phyloP scores from a whole-genome alignment of 64 coral and sea anemone species.

The Stichodactyla helianthus region DNA sequence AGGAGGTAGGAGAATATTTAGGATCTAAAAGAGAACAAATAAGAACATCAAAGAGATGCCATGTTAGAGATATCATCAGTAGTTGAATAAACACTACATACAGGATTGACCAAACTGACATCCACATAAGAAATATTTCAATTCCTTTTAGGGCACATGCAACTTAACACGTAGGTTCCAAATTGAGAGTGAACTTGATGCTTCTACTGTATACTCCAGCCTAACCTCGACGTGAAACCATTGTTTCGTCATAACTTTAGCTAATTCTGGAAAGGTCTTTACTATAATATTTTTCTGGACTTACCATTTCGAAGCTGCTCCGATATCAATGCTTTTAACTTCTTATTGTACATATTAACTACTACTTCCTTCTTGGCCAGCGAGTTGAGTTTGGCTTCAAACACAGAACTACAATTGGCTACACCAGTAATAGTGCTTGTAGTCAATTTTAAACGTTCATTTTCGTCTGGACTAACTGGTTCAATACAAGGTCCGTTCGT shows the following conservation, averaged over 20 bases:
- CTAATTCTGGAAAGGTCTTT: no score
- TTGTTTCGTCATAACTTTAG: no score
- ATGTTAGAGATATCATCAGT: background rate
- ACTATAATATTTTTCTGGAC: no score
- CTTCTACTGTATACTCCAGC: no score
- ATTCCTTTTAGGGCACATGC: no score
- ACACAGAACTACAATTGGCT: background rate
- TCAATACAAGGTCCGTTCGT: constrained; percentile 69
- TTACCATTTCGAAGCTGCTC: constrained; percentile 53
- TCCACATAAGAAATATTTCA: no score
- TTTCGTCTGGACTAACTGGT: constrained; percentile 80
- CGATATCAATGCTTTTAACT: constrained; percentile 31
- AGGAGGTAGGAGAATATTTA: background rate
- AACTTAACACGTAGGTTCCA: no score
- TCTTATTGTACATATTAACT: background rate
- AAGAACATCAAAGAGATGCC: background rate
- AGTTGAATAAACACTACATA: no score
- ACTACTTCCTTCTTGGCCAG: constrained; percentile 37
- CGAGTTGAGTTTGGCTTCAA: constrained; percentile 32
- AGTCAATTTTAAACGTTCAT: constrained; percentile 2
- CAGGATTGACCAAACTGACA: no score
- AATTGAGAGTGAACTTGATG: no score
- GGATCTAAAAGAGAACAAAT: background rate
- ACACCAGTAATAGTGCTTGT: background rate
- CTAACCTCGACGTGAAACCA: no score